A percentile compares a stretch with the other conserved stretches of the same genome.
phyloP scores from a whole-genome alignment of 2,113 vertebrate genomes.

The Pangasianodon gigas region DNA sequence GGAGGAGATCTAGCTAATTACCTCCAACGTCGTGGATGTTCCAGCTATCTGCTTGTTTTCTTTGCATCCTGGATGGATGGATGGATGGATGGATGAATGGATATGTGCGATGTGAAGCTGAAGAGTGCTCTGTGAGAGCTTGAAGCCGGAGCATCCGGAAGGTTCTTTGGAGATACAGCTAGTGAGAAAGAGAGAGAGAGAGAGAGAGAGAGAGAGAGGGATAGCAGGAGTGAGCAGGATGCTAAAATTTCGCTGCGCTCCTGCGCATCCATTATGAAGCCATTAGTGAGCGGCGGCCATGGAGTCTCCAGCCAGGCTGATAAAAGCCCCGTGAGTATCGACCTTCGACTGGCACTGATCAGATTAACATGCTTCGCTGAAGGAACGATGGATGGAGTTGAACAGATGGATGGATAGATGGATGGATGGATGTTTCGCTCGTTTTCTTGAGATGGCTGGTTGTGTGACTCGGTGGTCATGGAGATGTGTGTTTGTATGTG shows the following conservation, averaged over 20 bases:
- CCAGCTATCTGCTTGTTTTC: slow-evolving; percentile 51
- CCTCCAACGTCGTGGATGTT: slow-evolving; percentile 23
- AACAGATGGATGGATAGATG: slow-evolving; percentile 22
- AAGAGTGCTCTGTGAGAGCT: slow-evolving; percentile 58
- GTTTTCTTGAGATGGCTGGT: neutral
- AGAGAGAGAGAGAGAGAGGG: slow-evolving; percentile 26
- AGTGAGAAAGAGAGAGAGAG: slow-evolving; percentile 30
- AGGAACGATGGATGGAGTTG: slow-evolving; percentile 29
- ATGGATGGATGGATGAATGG: slow-evolving; percentile 9
- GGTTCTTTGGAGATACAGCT: slow-evolving; percentile 68
- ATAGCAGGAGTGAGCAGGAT: slow-evolving; percentile 78
- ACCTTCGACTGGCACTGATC: slow-evolving; percentile 54
- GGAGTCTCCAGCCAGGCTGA: slow-evolving; percentile 96
- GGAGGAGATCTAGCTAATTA: slow-evolving; percentile 42
- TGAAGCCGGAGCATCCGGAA: slow-evolving; percentile 72
- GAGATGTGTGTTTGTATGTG: slow-evolving; percentile 14
- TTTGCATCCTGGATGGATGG: neutral
- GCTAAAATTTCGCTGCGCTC: slow-evolving; percentile 82
- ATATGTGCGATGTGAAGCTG: slow-evolving; percentile 1
- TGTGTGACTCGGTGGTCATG: neutral
- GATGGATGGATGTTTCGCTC: neutral
- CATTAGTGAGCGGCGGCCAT: slow-evolving; percentile 93
- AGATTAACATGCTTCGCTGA: slow-evolving; percentile 53
- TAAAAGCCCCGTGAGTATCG: slow-evolving; percentile 93
- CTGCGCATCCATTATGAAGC: slow-evolving; percentile 96